Percentiles rank a stretch among this genome's conserved stretches.
Conservation (phyloP, 1,140 invertebrate genomes). For the Drosophila ironensis region DNA sequence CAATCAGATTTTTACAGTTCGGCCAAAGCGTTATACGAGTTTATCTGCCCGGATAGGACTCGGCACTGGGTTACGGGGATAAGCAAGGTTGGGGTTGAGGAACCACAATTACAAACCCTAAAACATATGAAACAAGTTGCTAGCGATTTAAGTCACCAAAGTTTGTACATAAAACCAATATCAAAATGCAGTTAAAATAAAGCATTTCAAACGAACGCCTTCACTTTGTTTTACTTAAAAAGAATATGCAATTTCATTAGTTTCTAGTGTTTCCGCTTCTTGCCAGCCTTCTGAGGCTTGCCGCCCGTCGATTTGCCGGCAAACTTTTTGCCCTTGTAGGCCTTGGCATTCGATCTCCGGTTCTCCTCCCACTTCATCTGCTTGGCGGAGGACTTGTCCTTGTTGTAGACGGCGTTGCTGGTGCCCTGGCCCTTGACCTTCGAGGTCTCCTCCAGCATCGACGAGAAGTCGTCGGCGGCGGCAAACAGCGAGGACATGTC, state of each 20-base stretch:
- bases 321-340: conserved; percentile 58
- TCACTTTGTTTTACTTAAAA: conserved; percentile 2
- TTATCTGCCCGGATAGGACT: too few species aligned
- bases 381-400: conserved; percentile 86
- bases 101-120: too few species aligned
- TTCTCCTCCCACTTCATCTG: conserved; percentile 87
- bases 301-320: conserved; percentile 12
- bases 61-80: too few species aligned
- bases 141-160: conserved; percentile 69
- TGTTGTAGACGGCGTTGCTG: conserved; percentile 85
- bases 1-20: conserved; percentile 46
- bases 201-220: conserved; percentile 58
- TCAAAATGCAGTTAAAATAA: conserved; percentile 60
- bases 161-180: conserved; percentile 61
- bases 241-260: neutral
- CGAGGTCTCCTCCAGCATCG: conserved; percentile 87
- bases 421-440: conserved; percentile 85
- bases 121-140: conserved; percentile 21
- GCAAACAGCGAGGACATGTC: conserved; percentile 85
- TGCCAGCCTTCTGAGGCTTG: conserved; percentile 33
- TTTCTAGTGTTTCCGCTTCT: conserved; percentile 62
- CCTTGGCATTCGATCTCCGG: conserved; percentile 78
- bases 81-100: too few species aligned
- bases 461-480: conserved; percentile 89
- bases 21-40: conserved; percentile 41